Evolutionary conservation across 2,888 invertebrate species (phyloP), one percentile per base, ranked within the genome.

Genomic region (Bimastos eiseni): DNA sequence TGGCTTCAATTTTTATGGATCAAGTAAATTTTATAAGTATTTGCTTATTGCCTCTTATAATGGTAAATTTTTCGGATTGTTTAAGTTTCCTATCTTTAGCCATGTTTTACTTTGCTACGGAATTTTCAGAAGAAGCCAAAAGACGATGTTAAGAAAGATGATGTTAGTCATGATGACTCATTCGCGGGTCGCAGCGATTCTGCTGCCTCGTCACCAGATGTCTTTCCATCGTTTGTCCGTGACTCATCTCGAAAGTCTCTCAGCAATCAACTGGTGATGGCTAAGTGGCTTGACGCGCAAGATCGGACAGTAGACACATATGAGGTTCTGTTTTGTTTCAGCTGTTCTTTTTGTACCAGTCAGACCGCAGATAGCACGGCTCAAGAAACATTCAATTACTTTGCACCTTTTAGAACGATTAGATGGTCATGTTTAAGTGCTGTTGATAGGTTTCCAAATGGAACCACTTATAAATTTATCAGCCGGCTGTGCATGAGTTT

Each of bases 241-340:
- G 90, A 90, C 41, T 44, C 90, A 33, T 83, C 84, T 33, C 83
- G 90, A 24, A 90, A 90, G 41, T 90, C 90, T 33, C 84, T 90
- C 19, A 84, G 90, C 84, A 90, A 90, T 41, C 84, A 83, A 21
- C 5, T 70, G 30, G 84, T 84, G n/a, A 84, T 84, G 83, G 2
- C 89, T 5, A 90, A 49, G 30, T 90, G 90, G 90, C 83, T 90
- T 37, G 90, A 90, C 37, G 90, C 90, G 19, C 90, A 90, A n/a
- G 90, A 90, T 15, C 34, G 86, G 37, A 37, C 86, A 24, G 21
- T 24, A 19, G 86, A 86, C 36, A 36, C 86, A 4, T 86, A 36
- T 15, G 86, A 86, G 86, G 86, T 86, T 86, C n/a, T 70, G 70
- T 70, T 70, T 70, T 70, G 70, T 70, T 70, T 70, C 70, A 70